Evolutionary conservation across 2,797 vertebrate genomes (phyloP), one percentile per base, ranked within the genome.

Genomic region (Fistularia tabacaria): DNA sequence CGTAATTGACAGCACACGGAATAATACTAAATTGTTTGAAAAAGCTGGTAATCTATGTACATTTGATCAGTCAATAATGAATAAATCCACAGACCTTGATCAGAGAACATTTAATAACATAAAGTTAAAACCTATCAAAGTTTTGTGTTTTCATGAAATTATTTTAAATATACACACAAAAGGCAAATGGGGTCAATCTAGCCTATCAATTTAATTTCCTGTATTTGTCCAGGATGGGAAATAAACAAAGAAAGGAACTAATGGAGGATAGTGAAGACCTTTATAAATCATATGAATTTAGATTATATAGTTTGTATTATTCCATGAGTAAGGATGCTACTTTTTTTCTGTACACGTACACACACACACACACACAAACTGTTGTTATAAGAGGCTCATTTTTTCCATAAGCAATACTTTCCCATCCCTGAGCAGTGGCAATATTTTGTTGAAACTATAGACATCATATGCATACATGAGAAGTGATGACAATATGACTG

Each of bases 401-500:
- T 25, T 39, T 78, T 75, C 58, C 60, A 64, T 73, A 65, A 75
- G 77, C 77, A 84, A 64, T 74, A 79, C 73, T 71, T 69, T 82
- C 58, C 72, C 74, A 71, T 80, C 84, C 82, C 83, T 77, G 54
- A 82, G 84, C 76, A 50, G 38, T 65, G 44, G 57, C 64, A 80
- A 80, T 81, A 82, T 83, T 86, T 66, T 60, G 73, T 51, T 82
- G 59, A 84, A 85, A 71, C 71, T 54, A 55, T 60, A 79, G 70
- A 83, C 78, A 87, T 84, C 83, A 82, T 85, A 87, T 89, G 84
- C 84, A 85, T 88, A 88, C 84, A 74, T 69, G 63, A 68, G 62
- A 65, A 86, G 76, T 85, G 74, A 81, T 82, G 79, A 85, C 82
- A 80, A 73, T 78, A 73, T 83, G 84, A 81, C 79, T 85, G 64